phyloP scores from a whole-genome alignment of 2,888 invertebrate species.

The Congeria kusceri region DNA sequence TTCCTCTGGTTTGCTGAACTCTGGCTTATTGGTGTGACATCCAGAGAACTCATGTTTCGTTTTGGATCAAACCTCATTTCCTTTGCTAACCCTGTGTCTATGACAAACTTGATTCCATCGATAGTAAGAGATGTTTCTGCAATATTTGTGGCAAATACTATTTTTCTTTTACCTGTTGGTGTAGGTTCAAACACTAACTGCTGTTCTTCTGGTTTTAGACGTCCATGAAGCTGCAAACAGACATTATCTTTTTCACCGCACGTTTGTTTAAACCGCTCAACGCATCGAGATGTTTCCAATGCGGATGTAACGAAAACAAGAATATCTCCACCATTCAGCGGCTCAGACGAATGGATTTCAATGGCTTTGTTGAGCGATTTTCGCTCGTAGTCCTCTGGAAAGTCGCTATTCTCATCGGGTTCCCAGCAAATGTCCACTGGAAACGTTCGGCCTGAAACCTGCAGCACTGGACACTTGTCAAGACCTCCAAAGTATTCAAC shows the following conservation, averaged over 20 bases:
- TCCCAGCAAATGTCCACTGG: conserved; percentile 83
- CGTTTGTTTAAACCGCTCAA: conserved; percentile 57
- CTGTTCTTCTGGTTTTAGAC: conserved; percentile 82
- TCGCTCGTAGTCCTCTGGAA: conserved; percentile 66
- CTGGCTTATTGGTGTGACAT: conserved; percentile 76
- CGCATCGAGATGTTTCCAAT: conserved; percentile 81
- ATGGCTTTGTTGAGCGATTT: conserved; percentile 78
- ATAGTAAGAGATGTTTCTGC: conserved; percentile 86
- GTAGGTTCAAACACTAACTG: conserved; percentile 77
- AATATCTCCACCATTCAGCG: conserved; percentile 79
- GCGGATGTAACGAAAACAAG: conserved; percentile 85
- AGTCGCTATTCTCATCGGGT: conserved; percentile 30
- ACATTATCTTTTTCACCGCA: conserved; percentile 51
- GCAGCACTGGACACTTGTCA: conserved; percentile 72
- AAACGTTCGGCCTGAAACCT: conserved; percentile 82
- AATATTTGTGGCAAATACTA: conserved; percentile 85
- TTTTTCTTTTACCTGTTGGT: conserved; percentile 76
- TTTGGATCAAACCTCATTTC: conserved; percentile 82
- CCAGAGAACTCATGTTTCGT: conserved; percentile 78
- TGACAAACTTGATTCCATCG: conserved; percentile 84
- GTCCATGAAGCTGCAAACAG: conserved; percentile 81
- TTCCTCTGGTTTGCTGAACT: conserved; percentile 85
- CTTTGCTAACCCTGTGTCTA: conserved; percentile 85
- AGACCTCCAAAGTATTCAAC: conserved; percentile 77
- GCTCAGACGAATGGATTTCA: conserved; percentile 74